Evolutionary conservation across 1,140 invertebrate genomes (phyloP).

Genomic region (Oppia nitens): DNA sequence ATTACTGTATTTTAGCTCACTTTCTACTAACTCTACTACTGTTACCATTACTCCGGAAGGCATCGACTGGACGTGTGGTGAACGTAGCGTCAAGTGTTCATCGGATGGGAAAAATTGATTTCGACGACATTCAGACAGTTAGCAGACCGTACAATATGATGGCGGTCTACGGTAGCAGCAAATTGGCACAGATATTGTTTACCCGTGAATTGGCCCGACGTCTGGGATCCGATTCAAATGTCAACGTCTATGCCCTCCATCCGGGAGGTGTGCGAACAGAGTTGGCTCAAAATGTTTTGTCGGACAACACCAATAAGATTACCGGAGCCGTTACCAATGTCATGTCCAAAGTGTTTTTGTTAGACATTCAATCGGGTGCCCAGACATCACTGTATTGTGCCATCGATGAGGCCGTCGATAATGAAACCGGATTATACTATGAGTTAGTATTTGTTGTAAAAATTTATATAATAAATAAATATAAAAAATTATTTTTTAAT

Average conservation of each 20-base stretch:
- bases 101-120: slow-evolving; percentile 44
- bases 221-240: slow-evolving; percentile 39
- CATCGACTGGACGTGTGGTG: slow-evolving; percentile 31
- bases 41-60: slow-evolving; percentile 43
- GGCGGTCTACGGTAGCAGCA: slow-evolving; percentile 56
- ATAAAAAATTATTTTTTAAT: no score
- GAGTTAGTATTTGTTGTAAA: no score
- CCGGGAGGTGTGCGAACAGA: slow-evolving; percentile 67
- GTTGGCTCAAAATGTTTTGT: no score
- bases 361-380: slow-evolving; percentile 49
- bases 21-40: slow-evolving; percentile 63
- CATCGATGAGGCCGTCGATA: slow-evolving; percentile 28
- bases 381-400: slow-evolving; percentile 53
- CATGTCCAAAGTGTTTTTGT: slow-evolving; percentile 57
- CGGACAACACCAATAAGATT: slow-evolving; percentile 54
- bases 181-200: slow-evolving; percentile 57
- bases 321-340: no score
- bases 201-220: slow-evolving; percentile 40
- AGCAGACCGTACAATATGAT: slow-evolving; percentile 27
- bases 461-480: not conserved
- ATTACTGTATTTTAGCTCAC: no score
- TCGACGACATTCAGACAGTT: slow-evolving; percentile 48
- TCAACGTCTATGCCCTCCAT: slow-evolving; percentile 67
- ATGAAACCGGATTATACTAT: no score
- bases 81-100: slow-evolving; percentile 31